Base-by-base conservation (phyloP, 2,888 invertebrate species). In the Rambutsinella grinnellia region DNA sequence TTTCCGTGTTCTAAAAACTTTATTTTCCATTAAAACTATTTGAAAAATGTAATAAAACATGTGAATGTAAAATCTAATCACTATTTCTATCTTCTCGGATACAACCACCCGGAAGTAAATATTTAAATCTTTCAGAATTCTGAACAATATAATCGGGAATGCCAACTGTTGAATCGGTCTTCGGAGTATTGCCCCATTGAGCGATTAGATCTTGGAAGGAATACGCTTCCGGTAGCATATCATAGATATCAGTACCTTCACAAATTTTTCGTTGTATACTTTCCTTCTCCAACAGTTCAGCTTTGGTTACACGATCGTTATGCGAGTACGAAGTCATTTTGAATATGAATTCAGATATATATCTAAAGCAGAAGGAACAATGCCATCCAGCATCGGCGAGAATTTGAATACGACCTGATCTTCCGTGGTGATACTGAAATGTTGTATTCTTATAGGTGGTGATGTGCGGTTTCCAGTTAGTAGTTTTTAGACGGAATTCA, bases 181-280 rank as follows among this genome's bases (percentile, higher is more conserved):
- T 76, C 3, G 57, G 62, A 0, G 76, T 21, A 17, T 65, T 68
- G 0, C 78, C 80, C 62, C 63, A 21, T 21, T n/a, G 24, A 3
- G 72, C 21, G 6, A 80, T 54, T 15, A 78, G 51, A 1, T 80
- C 78, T 26, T 53, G 21, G 46, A 57, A 69, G 5, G 78, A 54
- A 36, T 80, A 80, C n/a, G 76, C 80, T 58, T 80, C 80, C 1
- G 78, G 78, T 19, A 56, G 76, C 76, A 80, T 76, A n/a, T 80
- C 76, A 54, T 63, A 80, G 15, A 80, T 69, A 53, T 80, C 69
- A 0, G 26, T 6, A 10, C 80, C 80, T 0, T 68, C 60, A 44
- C 78, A 80, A 28, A 80, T 69, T 26, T 62, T 76, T 15, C 53
- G n/a, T 53, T 79, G 79, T 17, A 79, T 79, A 15, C 62, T 62